A percentile compares a stretch with the other conserved stretches of the same genome.
These are phyloP conservation scores for Apogon talboti DNA, from an alignment of 2,797 vertebrate species.

Conservation along the genomic window DNA sequence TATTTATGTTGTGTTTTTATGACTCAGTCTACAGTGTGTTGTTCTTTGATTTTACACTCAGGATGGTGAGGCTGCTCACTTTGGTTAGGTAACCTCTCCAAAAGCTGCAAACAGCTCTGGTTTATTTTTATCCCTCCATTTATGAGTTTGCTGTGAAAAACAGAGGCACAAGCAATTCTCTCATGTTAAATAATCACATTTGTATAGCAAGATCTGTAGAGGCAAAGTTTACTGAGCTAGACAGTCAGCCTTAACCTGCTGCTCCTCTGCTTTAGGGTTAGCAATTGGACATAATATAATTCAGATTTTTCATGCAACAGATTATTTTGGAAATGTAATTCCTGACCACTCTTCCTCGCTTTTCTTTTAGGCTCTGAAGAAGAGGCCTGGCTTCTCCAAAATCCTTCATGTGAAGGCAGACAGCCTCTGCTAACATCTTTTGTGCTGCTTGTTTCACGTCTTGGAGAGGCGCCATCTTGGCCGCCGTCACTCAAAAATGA, in stretches of 20 bases:
- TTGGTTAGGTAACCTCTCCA: constrained; percentile 57
- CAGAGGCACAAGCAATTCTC: constrained; percentile 19
- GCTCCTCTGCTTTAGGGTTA: neutral
- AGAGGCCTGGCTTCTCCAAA: constrained; percentile 98
- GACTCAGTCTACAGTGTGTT: constrained; percentile 57
- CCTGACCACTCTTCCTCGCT: neutral
- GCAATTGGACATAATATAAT: neutral
- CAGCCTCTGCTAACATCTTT: constrained; percentile 88
- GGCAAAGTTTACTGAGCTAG: constrained; percentile 4
- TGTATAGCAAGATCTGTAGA: constrained; percentile 1
- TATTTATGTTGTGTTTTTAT: constrained; percentile 63
- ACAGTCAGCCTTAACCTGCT: constrained; percentile 14
- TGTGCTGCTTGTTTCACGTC: constrained; percentile 45
- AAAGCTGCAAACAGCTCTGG: constrained; percentile 31
- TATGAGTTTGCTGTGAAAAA: constrained; percentile 35
- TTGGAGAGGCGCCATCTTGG: constrained; percentile 42
- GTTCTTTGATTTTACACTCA: constrained; percentile 36
- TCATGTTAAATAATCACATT: constrained; percentile 38
- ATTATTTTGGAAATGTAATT: neutral
- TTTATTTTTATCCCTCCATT: constrained; percentile 48
- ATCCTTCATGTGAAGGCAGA: constrained; percentile 96
- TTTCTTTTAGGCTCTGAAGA: constrained; percentile 91
- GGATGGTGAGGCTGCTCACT: constrained; percentile 51
- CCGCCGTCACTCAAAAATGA: constrained; percentile 51
- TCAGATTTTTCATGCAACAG: neutral